phyloP scores from a whole-genome alignment of 1,140 invertebrate species.

The Chironomus striatipennis region DNA sequence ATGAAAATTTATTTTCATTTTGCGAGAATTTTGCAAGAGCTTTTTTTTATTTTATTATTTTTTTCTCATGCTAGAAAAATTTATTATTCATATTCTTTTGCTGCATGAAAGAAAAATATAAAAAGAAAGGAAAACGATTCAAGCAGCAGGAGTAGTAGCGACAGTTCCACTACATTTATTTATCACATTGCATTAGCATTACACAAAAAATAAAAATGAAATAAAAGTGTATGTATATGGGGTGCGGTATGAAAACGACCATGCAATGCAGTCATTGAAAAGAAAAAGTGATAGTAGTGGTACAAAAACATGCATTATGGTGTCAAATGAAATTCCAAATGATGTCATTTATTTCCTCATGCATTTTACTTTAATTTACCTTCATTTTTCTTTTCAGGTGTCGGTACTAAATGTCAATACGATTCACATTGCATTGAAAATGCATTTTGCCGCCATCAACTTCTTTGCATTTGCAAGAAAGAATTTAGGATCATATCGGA shows the following conservation, averaged over 20 bases:
- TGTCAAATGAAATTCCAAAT: constrained; percentile 19
- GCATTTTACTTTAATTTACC: background rate
- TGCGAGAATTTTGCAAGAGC: background rate
- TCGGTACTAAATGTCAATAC: constrained; percentile 23
- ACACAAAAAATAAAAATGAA: background rate
- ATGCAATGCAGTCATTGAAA: background rate
- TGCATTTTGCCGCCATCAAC: constrained; percentile 24
- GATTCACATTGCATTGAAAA: constrained; percentile 25
- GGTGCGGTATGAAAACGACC: background rate
- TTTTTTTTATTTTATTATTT: background rate
- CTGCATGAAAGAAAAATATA: background rate
- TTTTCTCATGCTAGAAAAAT: background rate
- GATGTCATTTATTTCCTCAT: constrained; percentile 10
- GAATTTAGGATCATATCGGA: constrained; percentile 20
- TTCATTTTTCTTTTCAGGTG: constrained; percentile 19
- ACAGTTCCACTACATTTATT: constrained; percentile 21
- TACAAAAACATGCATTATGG: constrained; percentile 1
- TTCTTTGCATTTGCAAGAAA: constrained; percentile 25
- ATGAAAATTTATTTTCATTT: constrained; percentile 16
- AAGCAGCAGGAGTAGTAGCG: background rate
- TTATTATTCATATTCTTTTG: constrained; percentile 20
- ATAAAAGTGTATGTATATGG: background rate
- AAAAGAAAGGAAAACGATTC: background rate
- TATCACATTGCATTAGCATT: constrained; percentile 21
- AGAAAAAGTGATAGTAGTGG: background rate